phyloP scores from a whole-genome alignment of 30 jellyfish, hydroid and myxozoan genomes.

The Rhopilema esculentum region DNA sequence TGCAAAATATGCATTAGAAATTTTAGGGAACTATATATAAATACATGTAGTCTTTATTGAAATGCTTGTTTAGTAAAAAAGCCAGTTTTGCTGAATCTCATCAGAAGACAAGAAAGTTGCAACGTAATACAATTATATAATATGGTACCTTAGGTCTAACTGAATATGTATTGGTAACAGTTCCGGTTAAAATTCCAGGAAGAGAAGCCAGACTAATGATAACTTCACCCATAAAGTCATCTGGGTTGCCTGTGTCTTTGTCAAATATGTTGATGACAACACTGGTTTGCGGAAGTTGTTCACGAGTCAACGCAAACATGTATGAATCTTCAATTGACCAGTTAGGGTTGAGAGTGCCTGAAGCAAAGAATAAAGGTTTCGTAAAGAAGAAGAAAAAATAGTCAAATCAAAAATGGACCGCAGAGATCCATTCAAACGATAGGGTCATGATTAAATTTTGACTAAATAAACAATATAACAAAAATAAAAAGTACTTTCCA shows the following conservation, averaged over 20 bases:
- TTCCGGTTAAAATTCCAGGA: constrained; percentile 70
- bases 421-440: no score
- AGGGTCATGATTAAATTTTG: no score
- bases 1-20: no score
- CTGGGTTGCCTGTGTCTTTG: constrained; percentile 62
- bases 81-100: no score
- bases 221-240: constrained; percentile 98
- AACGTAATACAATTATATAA: background rate
- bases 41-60: no score
- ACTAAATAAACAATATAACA: no score
- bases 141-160: constrained; percentile 75
- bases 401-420: no score
- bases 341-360: constrained; percentile 82
- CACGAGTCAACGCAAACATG: constrained; percentile 60
- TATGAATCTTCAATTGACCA: constrained; percentile 84
- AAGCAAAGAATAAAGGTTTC: background rate
- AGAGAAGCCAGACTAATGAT: constrained; percentile 62
- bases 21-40: no score
- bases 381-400: background rate
- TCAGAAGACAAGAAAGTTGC: no score
- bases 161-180: constrained; percentile 61
- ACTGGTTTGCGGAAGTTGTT: constrained; percentile 69
- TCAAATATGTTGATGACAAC: constrained; percentile 68
- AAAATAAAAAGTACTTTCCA: no score
- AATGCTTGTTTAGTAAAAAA: no score